These are phyloP conservation scores for Chrysina gloriosa DNA, from an alignment of 2,888 invertebrate genomes.

Conservation along the genomic window DNA sequence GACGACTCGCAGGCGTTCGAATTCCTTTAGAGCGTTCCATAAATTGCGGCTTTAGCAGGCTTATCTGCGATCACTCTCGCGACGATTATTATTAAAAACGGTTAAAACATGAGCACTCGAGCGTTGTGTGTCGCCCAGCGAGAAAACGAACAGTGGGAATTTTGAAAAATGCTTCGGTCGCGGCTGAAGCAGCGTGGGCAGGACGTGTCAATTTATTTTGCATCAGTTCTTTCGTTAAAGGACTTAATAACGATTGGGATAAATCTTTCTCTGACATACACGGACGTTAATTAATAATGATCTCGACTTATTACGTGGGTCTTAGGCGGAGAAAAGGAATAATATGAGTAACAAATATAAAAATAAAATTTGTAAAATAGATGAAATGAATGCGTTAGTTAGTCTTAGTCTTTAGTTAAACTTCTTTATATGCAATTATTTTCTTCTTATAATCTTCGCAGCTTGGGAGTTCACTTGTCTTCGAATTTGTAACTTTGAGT, in stretches of 20 bases:
- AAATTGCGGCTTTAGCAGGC: conserved; percentile 34
- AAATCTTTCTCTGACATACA: neutral
- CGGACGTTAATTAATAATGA: neutral
- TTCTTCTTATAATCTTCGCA: no score
- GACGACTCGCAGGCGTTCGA: conserved; percentile 32
- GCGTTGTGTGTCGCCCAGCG: neutral
- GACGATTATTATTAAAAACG: conserved; percentile 28
- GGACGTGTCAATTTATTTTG: conserved; percentile 3
- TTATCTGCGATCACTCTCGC: conserved; percentile 21
- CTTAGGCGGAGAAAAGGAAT: neutral
- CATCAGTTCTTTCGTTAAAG: neutral
- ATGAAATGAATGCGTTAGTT: no score
- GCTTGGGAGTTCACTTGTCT: no score
- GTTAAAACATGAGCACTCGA: conserved; percentile 4
- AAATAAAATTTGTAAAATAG: no score
- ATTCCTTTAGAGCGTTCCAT: conserved; percentile 26
- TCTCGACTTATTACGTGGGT: neutral
- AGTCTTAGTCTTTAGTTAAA: no score
- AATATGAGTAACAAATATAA: no score
- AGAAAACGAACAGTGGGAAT: neutral
- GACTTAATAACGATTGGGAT: neutral
- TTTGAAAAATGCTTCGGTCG: conserved; percentile 2
- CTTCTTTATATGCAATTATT: no score
- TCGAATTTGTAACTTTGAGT: no score
- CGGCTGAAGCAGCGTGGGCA: conserved; percentile 20